Conservation (phyloP, 1,140 invertebrate genomes). For the Copidosoma floridanum region DNA sequence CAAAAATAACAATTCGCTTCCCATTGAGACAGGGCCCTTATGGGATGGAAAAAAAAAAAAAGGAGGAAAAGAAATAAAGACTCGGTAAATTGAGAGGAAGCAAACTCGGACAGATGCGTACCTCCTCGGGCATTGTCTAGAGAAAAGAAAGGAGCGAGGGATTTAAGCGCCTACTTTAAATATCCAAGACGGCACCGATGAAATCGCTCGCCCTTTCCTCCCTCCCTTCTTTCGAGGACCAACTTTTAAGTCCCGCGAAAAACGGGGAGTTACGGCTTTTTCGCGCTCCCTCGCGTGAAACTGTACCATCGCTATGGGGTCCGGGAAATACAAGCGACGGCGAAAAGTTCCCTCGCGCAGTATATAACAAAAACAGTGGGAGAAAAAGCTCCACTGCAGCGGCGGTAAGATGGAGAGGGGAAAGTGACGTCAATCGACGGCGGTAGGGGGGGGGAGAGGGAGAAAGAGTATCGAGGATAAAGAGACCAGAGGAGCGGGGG, state of each 20-base stretch:
- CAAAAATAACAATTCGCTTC: too few species aligned
- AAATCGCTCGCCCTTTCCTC: conserved; percentile 2
- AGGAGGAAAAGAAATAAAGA: conserved; percentile 4
- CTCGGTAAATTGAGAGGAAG: conserved; percentile 18
- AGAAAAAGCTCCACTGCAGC: background rate
- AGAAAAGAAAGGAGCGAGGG: conserved; percentile 7
- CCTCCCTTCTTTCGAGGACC: background rate
- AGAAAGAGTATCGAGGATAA: conserved; percentile 24
- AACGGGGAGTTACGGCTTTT: conserved; percentile 22
- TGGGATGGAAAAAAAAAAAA: background rate
- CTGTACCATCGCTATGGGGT: too few species aligned
- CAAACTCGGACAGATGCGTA: conserved; percentile 8
- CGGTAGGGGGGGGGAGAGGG: conserved; percentile 8
- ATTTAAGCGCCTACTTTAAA: conserved; percentile 26
- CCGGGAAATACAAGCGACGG: background rate
- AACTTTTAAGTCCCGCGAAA: conserved; percentile 26
- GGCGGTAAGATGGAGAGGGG: background rate
- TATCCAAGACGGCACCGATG: conserved; percentile 15
- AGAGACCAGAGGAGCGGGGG: too few species aligned
- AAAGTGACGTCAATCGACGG: conserved; percentile 14
- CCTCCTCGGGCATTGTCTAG: conserved; percentile 9
- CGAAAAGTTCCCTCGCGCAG: conserved; percentile 16
- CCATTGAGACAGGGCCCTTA: background rate
- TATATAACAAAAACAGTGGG: conserved; percentile 17
- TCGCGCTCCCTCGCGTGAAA: background rate